These are phyloP conservation scores for Sebastes nivosus DNA, from an alignment of 2,797 vertebrate species.

Conservation along the genomic window DNA sequence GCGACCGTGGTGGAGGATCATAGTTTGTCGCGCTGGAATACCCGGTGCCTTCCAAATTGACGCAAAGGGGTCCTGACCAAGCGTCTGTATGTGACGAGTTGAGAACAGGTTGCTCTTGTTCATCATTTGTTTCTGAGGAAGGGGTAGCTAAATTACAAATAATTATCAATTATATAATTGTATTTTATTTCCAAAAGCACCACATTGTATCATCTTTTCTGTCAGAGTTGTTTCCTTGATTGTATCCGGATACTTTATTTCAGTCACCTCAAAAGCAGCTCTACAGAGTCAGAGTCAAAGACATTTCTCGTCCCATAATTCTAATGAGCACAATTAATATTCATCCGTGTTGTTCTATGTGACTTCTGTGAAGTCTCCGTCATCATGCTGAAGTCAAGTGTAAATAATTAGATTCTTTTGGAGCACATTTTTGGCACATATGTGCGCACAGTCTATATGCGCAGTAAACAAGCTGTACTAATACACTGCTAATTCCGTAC, in stretches of 20 bases:
- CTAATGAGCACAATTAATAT: neutral
- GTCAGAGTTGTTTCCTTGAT: neutral
- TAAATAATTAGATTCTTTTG: constrained; percentile 9
- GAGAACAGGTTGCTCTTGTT: too few species aligned
- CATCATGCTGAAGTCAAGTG: neutral
- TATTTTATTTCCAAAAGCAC: neutral
- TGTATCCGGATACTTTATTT: neutral
- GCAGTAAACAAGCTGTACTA: neutral
- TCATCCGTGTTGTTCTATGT: neutral
- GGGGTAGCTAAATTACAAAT: neutral
- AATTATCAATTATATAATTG: neutral
- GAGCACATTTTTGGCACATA: neutral
- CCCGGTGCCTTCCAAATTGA: too few species aligned
- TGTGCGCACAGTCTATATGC: neutral
- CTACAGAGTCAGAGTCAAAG: neutral
- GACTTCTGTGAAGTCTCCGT: neutral
- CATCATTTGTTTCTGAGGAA: neutral
- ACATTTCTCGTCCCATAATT: neutral
- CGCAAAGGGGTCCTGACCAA: too few species aligned
- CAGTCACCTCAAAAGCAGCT: neutral
- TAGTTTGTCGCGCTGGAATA: too few species aligned
- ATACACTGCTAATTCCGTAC: neutral
- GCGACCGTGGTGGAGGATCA: too few species aligned
- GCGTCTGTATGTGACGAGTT: too few species aligned
- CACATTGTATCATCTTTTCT: neutral